phyloP scores from a whole-genome alignment of 2,888 invertebrate species.

The Pristionchus exspectatus region DNA sequence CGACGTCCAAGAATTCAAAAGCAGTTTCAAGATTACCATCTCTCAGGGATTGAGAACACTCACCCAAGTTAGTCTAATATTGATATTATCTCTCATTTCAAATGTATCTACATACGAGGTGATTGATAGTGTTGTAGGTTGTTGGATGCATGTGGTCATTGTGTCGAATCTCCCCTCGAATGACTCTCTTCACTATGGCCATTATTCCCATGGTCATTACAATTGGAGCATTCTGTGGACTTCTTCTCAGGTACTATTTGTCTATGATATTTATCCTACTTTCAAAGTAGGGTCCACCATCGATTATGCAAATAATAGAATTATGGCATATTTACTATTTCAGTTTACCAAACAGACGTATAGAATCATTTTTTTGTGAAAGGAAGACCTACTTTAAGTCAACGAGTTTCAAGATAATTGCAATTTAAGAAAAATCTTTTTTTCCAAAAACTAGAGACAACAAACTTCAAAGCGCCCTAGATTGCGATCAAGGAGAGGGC shows the following conservation, averaged over 20 bases:
- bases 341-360: too few relatives aligned
- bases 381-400: too few relatives aligned
- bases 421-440: too few relatives aligned
- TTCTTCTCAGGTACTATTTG: slow-evolving; percentile 19
- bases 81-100: background rate
- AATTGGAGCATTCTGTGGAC: slow-evolving; percentile 47
- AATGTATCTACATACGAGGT: background rate
- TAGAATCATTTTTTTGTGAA: too few relatives aligned
- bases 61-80: slow-evolving; percentile 86
- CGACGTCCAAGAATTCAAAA: slow-evolving; percentile 97
- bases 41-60: slow-evolving; percentile 92
- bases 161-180: slow-evolving; percentile 90
- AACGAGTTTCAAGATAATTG: too few relatives aligned
- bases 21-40: slow-evolving; percentile 93
- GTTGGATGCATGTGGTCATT: slow-evolving; percentile 88
- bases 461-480: too few relatives aligned
- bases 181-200: slow-evolving; percentile 88
- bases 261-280: background rate
- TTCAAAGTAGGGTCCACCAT: too few relatives aligned
- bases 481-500: too few relatives aligned
- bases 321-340: too few relatives aligned
- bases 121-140: slow-evolving; percentile 78
- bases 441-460: too few relatives aligned
- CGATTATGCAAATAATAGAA: too few relatives aligned
- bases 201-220: slow-evolving; percentile 48